These are phyloP conservation scores for Lasioglossum leucozonium DNA, from an alignment of 2,888 invertebrate species.

Conservation along the genomic window DNA sequence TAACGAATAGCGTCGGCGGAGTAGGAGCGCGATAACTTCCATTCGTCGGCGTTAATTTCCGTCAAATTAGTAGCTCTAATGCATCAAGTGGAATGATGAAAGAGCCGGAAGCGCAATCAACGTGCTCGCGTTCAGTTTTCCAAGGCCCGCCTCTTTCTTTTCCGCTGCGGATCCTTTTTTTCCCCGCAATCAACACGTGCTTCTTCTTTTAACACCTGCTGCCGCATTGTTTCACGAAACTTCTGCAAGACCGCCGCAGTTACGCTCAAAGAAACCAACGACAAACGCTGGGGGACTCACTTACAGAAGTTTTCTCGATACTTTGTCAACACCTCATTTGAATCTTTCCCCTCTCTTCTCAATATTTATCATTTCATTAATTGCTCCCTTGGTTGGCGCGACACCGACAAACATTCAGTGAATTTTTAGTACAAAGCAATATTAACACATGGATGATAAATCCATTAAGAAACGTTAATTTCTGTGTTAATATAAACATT, in stretches of 20 bases:
- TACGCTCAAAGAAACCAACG: neutral
- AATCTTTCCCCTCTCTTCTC: neutral
- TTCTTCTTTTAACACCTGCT: constrained; percentile 4
- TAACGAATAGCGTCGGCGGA: constrained; percentile 48
- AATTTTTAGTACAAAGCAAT: too few species aligned
- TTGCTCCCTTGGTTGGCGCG: neutral
- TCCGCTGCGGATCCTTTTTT: constrained; percentile 3
- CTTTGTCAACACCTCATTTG: neutral
- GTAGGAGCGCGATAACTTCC: constrained; percentile 37
- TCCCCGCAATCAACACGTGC: constrained; percentile 24
- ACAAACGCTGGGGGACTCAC: neutral
- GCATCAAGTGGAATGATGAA: constrained; percentile 58
- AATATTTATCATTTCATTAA: neutral
- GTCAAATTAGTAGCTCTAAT: constrained; percentile 59
- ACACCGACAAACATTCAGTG: neutral
- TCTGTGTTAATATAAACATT: too few species aligned
- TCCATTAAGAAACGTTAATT: too few species aligned
- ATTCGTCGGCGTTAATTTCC: constrained; percentile 54
- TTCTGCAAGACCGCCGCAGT: neutral
- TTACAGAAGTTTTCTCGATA: neutral
- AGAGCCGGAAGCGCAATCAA: constrained; percentile 42
- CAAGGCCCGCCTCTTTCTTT: neutral
- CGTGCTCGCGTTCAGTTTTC: constrained; percentile 32
- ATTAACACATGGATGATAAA: neutral
- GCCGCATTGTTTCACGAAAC: neutral